phyloP scores from a whole-genome alignment of 2,888 invertebrate species.

The Mythimna pallens region DNA sequence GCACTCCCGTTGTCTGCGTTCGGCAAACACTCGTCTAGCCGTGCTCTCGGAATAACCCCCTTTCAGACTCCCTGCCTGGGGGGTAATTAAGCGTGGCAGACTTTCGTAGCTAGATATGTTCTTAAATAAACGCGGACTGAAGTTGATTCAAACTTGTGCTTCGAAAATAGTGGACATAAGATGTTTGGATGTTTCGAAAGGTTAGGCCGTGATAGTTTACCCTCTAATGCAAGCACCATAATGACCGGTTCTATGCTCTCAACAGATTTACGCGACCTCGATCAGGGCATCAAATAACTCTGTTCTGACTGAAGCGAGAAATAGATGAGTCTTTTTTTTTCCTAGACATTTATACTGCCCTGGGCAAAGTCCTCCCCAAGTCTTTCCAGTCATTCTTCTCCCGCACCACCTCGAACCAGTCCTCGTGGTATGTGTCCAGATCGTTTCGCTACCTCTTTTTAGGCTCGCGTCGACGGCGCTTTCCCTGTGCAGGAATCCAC shows the following conservation, averaged over 20 bases:
- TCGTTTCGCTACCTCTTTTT: too few relatives aligned
- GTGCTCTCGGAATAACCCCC: neutral
- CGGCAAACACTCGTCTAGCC: slow-evolving; percentile 21
- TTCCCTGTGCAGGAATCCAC: too few relatives aligned
- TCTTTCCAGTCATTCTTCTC: too few relatives aligned
- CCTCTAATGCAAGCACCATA: neutral
- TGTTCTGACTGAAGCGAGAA: neutral
- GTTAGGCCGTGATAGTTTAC: neutral
- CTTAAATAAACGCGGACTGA: neutral
- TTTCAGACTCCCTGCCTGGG: neutral
- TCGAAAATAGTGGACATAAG: neutral
- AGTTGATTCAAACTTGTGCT: neutral
- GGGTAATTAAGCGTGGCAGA: slow-evolving; percentile 2
- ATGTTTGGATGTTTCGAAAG: neutral
- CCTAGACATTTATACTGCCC: too few relatives aligned
- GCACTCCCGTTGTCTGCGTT: slow-evolving; percentile 4
- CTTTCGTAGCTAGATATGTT: neutral
- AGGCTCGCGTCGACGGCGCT: too few relatives aligned
- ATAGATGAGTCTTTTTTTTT: too few relatives aligned
- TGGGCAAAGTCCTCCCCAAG: too few relatives aligned
- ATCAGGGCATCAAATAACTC: neutral
- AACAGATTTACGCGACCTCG: neutral
- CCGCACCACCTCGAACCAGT: too few relatives aligned
- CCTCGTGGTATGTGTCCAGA: too few relatives aligned
- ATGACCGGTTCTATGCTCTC: neutral